Base-by-base conservation (phyloP, 2,113 vertebrate species). In the Heptranchias perlo region DNA sequence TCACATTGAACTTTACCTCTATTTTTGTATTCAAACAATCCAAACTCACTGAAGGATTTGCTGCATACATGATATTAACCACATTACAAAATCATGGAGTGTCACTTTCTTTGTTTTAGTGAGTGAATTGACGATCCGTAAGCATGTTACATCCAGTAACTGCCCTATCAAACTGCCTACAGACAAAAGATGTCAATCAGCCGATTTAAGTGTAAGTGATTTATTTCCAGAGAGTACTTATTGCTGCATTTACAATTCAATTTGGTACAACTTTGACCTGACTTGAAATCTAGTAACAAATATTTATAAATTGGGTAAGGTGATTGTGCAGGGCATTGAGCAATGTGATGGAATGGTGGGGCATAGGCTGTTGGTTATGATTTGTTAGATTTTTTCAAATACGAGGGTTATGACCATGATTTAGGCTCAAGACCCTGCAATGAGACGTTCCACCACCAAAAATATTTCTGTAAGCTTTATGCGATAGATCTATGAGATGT, bases 141-240 rank as follows among this genome's bases (percentile, higher is more conserved):
- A 35, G 2, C 1, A 91, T 6, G 4, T 0, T n/a, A 0, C 25
- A 54, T 0, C 0, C 10, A 31, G 28, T 31, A 16, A 3, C 52
- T 91, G 87, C 5, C 3, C 3, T 14, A 16, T 54, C 87, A 58
- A 31, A 18, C 4, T 58, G 35, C 0, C 52, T 35, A 0, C 5
- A 58, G 8, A 16, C 2, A 0, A 0, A 52, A 1, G 0, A 1
- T 91, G 87, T 35, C 0, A 0, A 1, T 0, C 13, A 35, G 28
- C 0, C 4, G 0, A 0, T 0, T 0, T 2, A 14, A 0, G 0
- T 0, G 87, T 91, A 91, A 91, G 87, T 91, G 58, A 58, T 35
- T 54, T 58, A 58, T 58, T 58, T 91, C 31, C 3, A 58, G n/a
- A 31, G 21, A 44, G n/a, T 47, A 28, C 18, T 39, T 47, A 44